Base-by-base conservation (phyloP, 2,113 vertebrate genomes). In the Protobothrops flavoviridis region DNA sequence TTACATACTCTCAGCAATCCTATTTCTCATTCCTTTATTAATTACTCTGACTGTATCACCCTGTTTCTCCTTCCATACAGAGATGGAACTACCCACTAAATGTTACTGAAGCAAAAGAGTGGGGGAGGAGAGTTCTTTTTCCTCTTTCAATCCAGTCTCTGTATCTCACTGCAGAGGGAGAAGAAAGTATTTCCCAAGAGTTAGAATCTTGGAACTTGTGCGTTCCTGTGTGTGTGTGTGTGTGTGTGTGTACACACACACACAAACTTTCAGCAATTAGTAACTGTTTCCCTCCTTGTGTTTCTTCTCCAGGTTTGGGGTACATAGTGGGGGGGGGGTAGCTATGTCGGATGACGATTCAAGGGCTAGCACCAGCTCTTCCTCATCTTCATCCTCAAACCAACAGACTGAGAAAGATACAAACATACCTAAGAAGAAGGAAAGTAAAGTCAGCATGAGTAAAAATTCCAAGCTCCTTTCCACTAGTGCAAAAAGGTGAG, bases 331-430 rank as follows among this genome's bases (percentile, higher is more conserved):
- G 98, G 97, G 97, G 98, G 98, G 98, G 98, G 43, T 98, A 98
- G 98, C 97, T 98, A 99, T 99, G 99, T 99, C 99, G 98, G 99
- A 99, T 99, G 99, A 99, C 98, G 99, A 99, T 98, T 99, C 99
- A 93, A 98, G 98, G 98, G 98, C 99, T 98, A 99, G 99, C 98
- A 98, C 98, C 97, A 99, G 98, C 98, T 99, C 99, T 98, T 98
- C 98, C 39, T 99, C 98, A 94, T 98, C 98, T 93, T 98, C 99
- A 93, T 99, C 98, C 90, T 99, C 98, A 96, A 98, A 97, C 96
- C 98, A 98, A 96, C 98, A 98, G 95, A 98, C 98, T 93, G 98
- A 99, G 94, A 97, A 97, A 91, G 98, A 98, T 96, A 98, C 97
- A 94, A 98, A 94, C 97, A 97, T 97, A 88, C 98, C 97, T 95